Evolutionary conservation across 2,888 invertebrate species (phyloP), one percentile per base, ranked within the genome.

Genomic region (Drosophila yooni): DNA sequence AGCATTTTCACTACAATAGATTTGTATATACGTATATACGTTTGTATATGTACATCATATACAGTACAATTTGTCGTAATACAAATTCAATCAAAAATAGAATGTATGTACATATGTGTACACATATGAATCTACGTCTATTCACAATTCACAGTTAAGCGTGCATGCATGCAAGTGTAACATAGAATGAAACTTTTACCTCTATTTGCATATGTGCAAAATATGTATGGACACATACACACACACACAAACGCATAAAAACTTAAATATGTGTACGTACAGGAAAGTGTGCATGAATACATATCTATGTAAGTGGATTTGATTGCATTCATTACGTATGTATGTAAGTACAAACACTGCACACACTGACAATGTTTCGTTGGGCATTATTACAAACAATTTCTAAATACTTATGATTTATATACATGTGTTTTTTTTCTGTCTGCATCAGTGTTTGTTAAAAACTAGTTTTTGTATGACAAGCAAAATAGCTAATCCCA

Each of bases 131-230:
- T n/a, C 13, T 29, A 29, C 8, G 21, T 31, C 5, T 15, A 34
- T 34, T 11, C 8, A n/a, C 15, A 36, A 36, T 43, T 40, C 31
- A 57, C 15, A 60, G 7, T 36, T 18, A 29, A 60, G 29, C 4
- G 27, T 15, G 58, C 15, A 34, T 10, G 51, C 36, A 21, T 29
- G 27, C 60, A 36, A 52, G 29, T 52, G 27, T 29, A 29, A n/a
- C 15, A 60, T 36, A 52, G 2, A 60, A 52, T 51, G 34, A 57
- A 29, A 43, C 27, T 50, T 48, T 59, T 60, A 36, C 29, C 21
- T 46, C 8, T 61, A 48, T 53, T 56, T 56, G 48, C 29, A 63
- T 52, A 57, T 36, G 34, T 51, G 68, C 53, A 73, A 54, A 48
- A 63, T 57, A 36, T 38, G 53, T 62, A 51, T 48, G 38, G 50